These are phyloP conservation scores for Anorthoa munda DNA, from an alignment of 2,888 invertebrate species.

Conservation along the genomic window DNA sequence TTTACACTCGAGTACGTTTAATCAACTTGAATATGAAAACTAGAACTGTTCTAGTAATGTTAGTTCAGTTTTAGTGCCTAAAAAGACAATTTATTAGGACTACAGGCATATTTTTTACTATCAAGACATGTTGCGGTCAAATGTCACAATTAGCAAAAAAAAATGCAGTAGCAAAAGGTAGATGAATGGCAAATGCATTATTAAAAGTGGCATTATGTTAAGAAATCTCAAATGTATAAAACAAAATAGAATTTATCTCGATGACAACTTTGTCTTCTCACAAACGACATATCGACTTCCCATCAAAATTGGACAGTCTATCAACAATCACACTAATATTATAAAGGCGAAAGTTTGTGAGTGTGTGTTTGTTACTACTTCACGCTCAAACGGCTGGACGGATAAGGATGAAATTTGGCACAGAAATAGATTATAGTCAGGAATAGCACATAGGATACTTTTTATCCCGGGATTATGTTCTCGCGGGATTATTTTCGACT, in stretches of 20 bases:
- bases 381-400: too few species aligned
- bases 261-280: neutral
- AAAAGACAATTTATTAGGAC: conserved; percentile 26
- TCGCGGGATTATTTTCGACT: too few species aligned
- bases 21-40: conserved; percentile 66
- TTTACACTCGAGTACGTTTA: conserved; percentile 73
- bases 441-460: too few species aligned
- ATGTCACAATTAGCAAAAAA: conserved; percentile 6
- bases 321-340: neutral
- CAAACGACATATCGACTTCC: neutral
- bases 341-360: too few species aligned
- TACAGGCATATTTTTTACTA: conserved; percentile 1
- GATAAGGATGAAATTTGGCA: too few species aligned
- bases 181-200: neutral
- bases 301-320: neutral
- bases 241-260: neutral
- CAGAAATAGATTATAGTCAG: too few species aligned
- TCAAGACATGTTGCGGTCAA: neutral
- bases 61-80: conserved; percentile 12
- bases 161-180: neutral
- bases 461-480: too few species aligned
- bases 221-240: neutral
- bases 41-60: conserved; percentile 22
- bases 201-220: conserved; percentile 11
- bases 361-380: too few species aligned